These are phyloP conservation scores for Parasteatoda lunata DNA, from an alignment of 2,888 invertebrate species.

Conservation along the genomic window DNA sequence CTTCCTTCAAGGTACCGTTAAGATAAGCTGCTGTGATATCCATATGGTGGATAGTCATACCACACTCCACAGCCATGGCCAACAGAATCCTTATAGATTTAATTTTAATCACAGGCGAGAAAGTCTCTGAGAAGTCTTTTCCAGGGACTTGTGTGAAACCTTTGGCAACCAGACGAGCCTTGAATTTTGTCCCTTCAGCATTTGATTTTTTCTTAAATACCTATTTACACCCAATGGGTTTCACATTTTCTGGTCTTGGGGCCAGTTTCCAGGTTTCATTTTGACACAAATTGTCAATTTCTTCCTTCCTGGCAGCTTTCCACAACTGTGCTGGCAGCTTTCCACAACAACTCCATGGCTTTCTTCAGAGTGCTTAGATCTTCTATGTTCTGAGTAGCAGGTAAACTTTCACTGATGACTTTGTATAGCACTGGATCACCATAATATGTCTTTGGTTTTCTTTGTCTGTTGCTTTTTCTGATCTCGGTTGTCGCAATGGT, in stretches of 20 bases:
- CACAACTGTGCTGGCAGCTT: constrained; percentile 1
- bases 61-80: too few relatives aligned
- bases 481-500: neutral
- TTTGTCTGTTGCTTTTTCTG: constrained; percentile 11
- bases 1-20: too few relatives aligned
- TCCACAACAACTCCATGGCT: neutral
- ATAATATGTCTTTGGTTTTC: constrained; percentile 6
- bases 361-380: neutral
- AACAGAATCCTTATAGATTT: too few relatives aligned
- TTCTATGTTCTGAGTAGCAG: neutral
- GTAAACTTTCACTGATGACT: neutral
- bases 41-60: too few relatives aligned
- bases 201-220: too few relatives aligned
- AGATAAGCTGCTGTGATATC: too few relatives aligned
- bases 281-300: neutral
- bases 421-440: constrained; percentile 5
- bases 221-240: neutral
- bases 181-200: too few relatives aligned
- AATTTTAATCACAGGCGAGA: too few relatives aligned
- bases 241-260: constrained; percentile 1
- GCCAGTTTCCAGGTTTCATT: too few relatives aligned
- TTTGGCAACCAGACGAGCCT: too few relatives aligned
- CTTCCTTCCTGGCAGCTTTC: constrained; percentile 4
- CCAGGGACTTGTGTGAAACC: too few relatives aligned
- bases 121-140: too few relatives aligned